Percentiles rank a stretch among this genome's conserved stretches.
phyloP scores from a whole-genome alignment of 1,140 invertebrate species.

The Drosophila navojoa region DNA sequence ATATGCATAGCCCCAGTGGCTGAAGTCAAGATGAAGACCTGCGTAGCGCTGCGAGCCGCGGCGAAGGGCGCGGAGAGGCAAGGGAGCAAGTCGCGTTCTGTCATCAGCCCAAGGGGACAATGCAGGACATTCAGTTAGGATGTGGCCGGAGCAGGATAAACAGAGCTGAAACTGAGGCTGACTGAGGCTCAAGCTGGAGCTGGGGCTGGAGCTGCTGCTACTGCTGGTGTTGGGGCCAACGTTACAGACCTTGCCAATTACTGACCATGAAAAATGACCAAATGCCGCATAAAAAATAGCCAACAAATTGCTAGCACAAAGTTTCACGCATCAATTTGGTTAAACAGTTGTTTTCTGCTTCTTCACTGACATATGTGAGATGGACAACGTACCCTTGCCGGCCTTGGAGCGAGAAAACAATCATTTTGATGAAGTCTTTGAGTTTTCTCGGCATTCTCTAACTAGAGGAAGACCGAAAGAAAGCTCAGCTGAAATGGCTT shows the following conservation, averaged over 20 bases:
- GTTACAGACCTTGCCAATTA: constrained; percentile 60
- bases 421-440: too few relatives aligned
- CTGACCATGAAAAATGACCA: constrained; percentile 74
- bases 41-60: constrained; percentile 12
- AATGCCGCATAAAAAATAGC: constrained; percentile 47
- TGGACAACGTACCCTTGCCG: background rate
- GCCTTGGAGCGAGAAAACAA: background rate
- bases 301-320: constrained; percentile 25
- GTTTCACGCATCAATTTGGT: constrained; percentile 50
- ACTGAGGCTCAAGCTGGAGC: background rate
- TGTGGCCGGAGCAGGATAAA: background rate
- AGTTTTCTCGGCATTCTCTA: too few relatives aligned
- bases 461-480: too few relatives aligned
- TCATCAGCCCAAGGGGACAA: constrained; percentile 51
- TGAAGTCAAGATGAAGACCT: constrained; percentile 30
- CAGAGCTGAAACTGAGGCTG: background rate
- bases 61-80: background rate
- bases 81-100: constrained; percentile 35
- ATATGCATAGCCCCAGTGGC: constrained; percentile 59
- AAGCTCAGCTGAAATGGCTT: too few relatives aligned
- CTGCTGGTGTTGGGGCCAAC: constrained; percentile 12
- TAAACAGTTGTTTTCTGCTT: constrained; percentile 20
- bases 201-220: background rate
- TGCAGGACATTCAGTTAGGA: constrained; percentile 31
- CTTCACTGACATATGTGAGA: background rate